Percentiles rank a stretch among this genome's conserved stretches.
Evolutionary conservation across 1,140 invertebrate genomes (phyloP).

Genomic region (Panulirus ornatus): DNA sequence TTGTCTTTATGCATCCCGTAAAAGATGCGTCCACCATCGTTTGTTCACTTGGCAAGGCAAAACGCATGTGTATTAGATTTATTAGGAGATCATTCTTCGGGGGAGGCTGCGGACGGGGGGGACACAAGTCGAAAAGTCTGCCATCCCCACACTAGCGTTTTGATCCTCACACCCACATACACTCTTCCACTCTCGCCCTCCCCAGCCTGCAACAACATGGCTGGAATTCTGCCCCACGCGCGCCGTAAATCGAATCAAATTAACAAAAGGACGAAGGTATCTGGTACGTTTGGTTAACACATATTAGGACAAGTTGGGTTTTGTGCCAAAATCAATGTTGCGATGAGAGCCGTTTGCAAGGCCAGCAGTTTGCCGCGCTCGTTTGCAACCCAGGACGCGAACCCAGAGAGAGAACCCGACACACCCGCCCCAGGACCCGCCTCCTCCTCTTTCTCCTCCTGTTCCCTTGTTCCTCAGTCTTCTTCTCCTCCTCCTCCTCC

Average conservation of each 20-base stretch:
- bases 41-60: constrained; percentile 54
- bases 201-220: not conserved
- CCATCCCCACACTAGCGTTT: not conserved
- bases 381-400: constrained; percentile 69
- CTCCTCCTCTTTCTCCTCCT: not conserved
- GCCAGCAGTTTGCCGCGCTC: constrained; percentile 67
- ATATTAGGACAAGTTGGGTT: constrained; percentile 72
- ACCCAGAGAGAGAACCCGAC: constrained; percentile 9
- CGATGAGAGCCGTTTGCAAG: constrained; percentile 69
- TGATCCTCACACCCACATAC: not conserved
- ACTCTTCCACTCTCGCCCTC: not conserved
- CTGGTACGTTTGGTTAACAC: constrained; percentile 71
- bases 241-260: constrained; percentile 69
- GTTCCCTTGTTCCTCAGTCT: not conserved
- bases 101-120: not conserved
- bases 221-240: not conserved
- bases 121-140: not conserved
- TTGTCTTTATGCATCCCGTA: not conserved
- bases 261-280: constrained; percentile 69
- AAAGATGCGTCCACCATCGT: not conserved
- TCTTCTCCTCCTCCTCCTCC: not conserved
- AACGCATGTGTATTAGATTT: constrained; percentile 54
- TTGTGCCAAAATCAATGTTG: constrained; percentile 72
- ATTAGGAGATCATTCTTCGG: constrained; percentile 14
- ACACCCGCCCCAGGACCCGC: not conserved